Evolutionary conservation across 2,888 invertebrate genomes (phyloP).

Genomic region (Mesodorylaimus sp.): DNA sequence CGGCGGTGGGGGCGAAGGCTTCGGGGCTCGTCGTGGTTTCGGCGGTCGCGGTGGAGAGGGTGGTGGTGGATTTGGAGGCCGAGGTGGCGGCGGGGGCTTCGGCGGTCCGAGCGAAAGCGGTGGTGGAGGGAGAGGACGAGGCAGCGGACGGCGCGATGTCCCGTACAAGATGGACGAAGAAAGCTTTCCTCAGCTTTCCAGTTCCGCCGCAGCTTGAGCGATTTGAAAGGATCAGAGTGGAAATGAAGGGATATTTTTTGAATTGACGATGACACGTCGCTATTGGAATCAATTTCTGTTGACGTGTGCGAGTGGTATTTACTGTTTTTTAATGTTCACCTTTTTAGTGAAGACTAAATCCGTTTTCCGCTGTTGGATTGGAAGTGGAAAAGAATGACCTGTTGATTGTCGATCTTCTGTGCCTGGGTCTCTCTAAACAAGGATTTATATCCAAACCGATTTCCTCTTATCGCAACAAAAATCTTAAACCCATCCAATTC

Average conservation of each 20-base stretch:
- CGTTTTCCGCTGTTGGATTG: no score
- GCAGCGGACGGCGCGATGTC: background rate
- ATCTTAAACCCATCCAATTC: no score
- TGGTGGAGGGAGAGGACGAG: background rate
- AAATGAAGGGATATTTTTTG: background rate
- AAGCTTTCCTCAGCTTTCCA: slow-evolving; percentile 3
- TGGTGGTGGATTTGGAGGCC: background rate
- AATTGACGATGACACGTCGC: no score
- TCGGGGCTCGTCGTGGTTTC: background rate
- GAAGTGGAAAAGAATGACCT: background rate
- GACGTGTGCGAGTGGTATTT: background rate
- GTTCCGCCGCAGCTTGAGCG: background rate
- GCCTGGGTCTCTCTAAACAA: no score
- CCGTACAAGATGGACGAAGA: slow-evolving; percentile 9
- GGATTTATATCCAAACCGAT: no score
- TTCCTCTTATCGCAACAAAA: no score
- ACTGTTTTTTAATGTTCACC: background rate
- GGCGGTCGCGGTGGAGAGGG: slow-evolving; percentile 1
- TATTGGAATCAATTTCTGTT: no score
- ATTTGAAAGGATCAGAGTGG: background rate
- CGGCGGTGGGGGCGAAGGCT: background rate
- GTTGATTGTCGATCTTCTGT: background rate
- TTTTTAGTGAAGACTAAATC: no score
- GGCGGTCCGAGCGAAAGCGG: slow-evolving; percentile 1
- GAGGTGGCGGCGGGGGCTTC: background rate